Conservation (phyloP, 2,113 vertebrate genomes). For the Delphinus delphis region DNA sequence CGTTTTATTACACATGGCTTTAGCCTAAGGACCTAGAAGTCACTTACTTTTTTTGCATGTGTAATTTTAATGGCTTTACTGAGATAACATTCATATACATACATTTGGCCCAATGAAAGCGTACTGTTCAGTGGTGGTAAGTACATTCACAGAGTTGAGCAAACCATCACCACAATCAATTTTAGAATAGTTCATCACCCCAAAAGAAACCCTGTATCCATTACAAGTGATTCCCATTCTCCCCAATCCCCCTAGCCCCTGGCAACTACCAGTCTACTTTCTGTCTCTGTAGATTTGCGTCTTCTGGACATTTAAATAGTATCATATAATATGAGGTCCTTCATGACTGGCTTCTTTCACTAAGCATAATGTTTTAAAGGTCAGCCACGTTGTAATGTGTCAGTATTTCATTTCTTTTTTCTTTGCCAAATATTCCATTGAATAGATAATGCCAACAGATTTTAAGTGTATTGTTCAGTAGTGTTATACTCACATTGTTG, state of each 20-base stretch:
- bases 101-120: background rate
- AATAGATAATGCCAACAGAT: background rate
- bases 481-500: background rate
- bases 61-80: conserved; percentile 1
- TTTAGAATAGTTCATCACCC: background rate
- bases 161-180: background rate
- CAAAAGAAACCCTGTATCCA: background rate
- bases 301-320: background rate
- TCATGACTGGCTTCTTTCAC: background rate
- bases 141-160: background rate
- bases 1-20: background rate
- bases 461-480: background rate
- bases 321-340: background rate
- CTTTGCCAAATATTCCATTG: background rate
- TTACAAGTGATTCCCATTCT: background rate
- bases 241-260: too few species aligned
- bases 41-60: background rate
- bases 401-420: background rate
- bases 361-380: background rate
- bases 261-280: background rate
- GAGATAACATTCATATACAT: background rate
- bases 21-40: background rate
- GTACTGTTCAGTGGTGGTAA: background rate
- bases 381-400: background rate
- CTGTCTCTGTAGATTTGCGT: background rate